Conservation (phyloP, 2,888 invertebrate genomes). For the Parnassius smintheus region DNA sequence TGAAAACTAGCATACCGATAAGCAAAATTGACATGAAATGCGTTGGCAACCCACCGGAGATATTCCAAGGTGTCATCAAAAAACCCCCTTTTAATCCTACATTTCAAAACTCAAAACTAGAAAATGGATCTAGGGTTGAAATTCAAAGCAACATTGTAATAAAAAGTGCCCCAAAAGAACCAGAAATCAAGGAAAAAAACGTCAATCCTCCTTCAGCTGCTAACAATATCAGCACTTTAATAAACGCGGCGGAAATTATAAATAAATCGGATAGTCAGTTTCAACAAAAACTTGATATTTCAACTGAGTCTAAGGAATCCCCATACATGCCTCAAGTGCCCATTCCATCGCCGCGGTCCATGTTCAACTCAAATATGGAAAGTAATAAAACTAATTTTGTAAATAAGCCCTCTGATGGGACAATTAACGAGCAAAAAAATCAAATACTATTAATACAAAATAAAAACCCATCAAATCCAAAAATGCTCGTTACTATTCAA, state of each 20-base stretch:
- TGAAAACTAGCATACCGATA: slow-evolving; percentile 76
- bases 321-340: slow-evolving; percentile 16
- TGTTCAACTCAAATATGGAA: slow-evolving; percentile 58
- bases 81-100: slow-evolving; percentile 44
- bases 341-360: slow-evolving; percentile 36
- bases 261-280: slow-evolving; percentile 59
- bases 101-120: slow-evolving; percentile 41
- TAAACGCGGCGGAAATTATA: slow-evolving; percentile 64
- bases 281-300: slow-evolving; percentile 48
- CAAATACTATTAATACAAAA: slow-evolving; percentile 68
- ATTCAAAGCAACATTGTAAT: slow-evolving; percentile 72
- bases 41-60: slow-evolving; percentile 53
- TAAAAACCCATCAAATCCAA: slow-evolving; percentile 56
- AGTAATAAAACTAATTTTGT: slow-evolving; percentile 48
- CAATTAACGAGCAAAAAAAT: slow-evolving; percentile 61
- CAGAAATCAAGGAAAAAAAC: slow-evolving; percentile 39
- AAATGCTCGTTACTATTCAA: slow-evolving; percentile 67
- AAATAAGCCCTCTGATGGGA: slow-evolving; percentile 54
- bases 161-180: slow-evolving; percentile 56
- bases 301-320: slow-evolving; percentile 35
- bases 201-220: slow-evolving; percentile 32
- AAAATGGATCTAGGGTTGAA: slow-evolving; percentile 52
- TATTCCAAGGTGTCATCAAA: slow-evolving; percentile 43
- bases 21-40: slow-evolving; percentile 75
- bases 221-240: slow-evolving; percentile 55